Conservation (phyloP, 2,113 vertebrate genomes). For the Ardeotis arabs region DNA sequence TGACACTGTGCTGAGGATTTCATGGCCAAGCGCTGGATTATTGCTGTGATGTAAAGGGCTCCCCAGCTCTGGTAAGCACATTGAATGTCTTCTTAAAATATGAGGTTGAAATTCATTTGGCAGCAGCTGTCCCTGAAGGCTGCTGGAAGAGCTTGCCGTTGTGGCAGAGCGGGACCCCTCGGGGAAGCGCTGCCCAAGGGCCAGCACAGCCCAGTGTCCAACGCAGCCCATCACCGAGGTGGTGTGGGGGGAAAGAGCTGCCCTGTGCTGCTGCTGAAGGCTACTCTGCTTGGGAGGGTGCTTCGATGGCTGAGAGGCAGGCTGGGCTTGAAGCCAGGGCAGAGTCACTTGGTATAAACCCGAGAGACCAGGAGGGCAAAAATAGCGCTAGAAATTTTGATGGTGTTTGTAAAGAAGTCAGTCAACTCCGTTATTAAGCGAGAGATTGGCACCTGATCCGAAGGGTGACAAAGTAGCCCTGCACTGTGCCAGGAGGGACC, state of each 20-base stretch:
- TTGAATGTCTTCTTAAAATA: constrained; percentile 30
- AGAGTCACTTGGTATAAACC: neutral
- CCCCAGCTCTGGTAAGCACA: constrained; percentile 13
- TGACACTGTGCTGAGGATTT: constrained; percentile 65
- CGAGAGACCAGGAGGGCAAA: neutral
- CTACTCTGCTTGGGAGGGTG: neutral
- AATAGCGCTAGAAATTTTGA: neutral
- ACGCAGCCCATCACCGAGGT: neutral
- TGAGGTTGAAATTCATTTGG: constrained; percentile 30
- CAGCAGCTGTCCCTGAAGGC: neutral
- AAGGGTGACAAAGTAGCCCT: neutral
- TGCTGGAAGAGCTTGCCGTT: neutral
- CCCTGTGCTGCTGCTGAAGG: neutral
- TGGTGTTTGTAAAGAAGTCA: neutral
- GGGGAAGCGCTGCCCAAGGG: neutral
- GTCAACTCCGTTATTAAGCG: neutral
- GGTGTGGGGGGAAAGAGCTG: neutral
- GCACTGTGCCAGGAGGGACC: neutral
- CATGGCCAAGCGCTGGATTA: constrained; percentile 43
- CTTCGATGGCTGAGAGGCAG: neutral
- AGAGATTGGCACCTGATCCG: neutral
- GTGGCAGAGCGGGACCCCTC: neutral
- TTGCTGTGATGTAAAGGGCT: constrained; percentile 34
- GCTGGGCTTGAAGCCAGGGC: neutral
- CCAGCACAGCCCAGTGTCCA: neutral